These are phyloP conservation scores for Pinna nobilis DNA, from an alignment of 1,140 invertebrate genomes.

Conservation along the genomic window DNA sequence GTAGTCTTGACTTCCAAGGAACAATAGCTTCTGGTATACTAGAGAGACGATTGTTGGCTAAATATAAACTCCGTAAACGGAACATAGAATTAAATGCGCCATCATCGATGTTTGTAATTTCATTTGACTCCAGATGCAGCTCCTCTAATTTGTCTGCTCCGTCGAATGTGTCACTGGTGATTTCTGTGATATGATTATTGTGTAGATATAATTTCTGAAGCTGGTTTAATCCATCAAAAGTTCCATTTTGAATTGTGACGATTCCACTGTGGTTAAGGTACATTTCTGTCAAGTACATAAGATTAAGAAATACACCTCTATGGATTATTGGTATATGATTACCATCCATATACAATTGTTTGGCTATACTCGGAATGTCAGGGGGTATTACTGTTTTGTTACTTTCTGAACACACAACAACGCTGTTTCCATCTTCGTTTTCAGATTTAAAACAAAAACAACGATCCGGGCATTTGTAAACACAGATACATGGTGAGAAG, in stretches of 20 bases:
- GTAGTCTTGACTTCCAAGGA: background rate
- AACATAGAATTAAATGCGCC: slow-evolving; percentile 35
- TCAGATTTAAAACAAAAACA: background rate
- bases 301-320: slow-evolving; percentile 40
- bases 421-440: background rate
- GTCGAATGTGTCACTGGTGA: slow-evolving; percentile 39
- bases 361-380: slow-evolving; percentile 46
- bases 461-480: background rate
- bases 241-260: slow-evolving; percentile 44
- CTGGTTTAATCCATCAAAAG: slow-evolving; percentile 46
- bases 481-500: slow-evolving; percentile 20
- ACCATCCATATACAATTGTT: slow-evolving; percentile 51
- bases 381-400: slow-evolving; percentile 43
- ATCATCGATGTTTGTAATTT: slow-evolving; percentile 44
- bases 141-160: slow-evolving; percentile 44
- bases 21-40: slow-evolving; percentile 31
- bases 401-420: slow-evolving; percentile 43
- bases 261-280: slow-evolving; percentile 58
- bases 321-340: slow-evolving; percentile 48
- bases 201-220: slow-evolving; percentile 50
- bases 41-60: slow-evolving; percentile 48
- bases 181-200: slow-evolving; percentile 43
- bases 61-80: slow-evolving; percentile 31
- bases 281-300: slow-evolving; percentile 37
- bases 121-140: slow-evolving; percentile 54